These are phyloP conservation scores for Nasua narica DNA, from an alignment of 2,797 vertebrate species.

Conservation along the genomic window DNA sequence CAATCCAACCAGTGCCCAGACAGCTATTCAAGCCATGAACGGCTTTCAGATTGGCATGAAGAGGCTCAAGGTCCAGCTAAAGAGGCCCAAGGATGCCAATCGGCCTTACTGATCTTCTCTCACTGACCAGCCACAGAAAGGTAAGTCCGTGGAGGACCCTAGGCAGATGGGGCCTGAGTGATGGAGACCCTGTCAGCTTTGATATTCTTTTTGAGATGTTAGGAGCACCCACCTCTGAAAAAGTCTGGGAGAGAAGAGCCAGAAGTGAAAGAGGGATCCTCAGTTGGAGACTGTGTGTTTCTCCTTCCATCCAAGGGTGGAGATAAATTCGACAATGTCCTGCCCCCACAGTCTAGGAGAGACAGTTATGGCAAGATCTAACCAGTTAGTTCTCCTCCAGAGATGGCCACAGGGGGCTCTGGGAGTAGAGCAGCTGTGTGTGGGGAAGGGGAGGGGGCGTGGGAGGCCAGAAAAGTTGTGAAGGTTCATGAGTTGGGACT, in stretches of 20 bases:
- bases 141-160: conserved; percentile 59
- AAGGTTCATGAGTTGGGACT: background rate
- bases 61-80: conserved; percentile 98
- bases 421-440: background rate
- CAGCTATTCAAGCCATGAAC: conserved; percentile 98
- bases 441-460: background rate
- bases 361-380: background rate
- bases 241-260: background rate
- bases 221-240: background rate
- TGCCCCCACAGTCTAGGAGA: background rate
- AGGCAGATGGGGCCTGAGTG: background rate
- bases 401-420: background rate
- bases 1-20: conserved; percentile 98
- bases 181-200: background rate
- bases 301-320: background rate
- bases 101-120: conserved; percentile 93
- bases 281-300: background rate
- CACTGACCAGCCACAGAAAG: conserved; percentile 76
- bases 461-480: background rate
- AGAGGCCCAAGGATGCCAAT: conserved; percentile 98
- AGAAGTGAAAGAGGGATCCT: background rate
- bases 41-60: conserved; percentile 99
- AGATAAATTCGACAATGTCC: background rate
- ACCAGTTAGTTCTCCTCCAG: background rate
- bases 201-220: background rate